Evolutionary conservation across 1,140 invertebrate species (phyloP), one percentile per base, ranked within the genome.

Genomic region (Leptonema lineaticorne): DNA sequence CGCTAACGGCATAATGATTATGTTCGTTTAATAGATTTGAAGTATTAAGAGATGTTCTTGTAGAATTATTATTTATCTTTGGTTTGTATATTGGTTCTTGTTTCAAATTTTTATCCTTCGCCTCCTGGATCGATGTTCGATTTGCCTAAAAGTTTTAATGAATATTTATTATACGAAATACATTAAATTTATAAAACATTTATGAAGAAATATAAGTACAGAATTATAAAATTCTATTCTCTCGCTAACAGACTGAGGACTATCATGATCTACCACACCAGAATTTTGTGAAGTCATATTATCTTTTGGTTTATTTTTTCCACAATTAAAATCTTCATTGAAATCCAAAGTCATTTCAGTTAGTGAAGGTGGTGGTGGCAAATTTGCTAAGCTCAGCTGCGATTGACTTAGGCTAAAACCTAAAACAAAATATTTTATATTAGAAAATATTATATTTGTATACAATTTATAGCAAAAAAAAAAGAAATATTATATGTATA

Each of bases 331-430:
- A 26, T 53, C 27, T 53, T 53, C 50, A 53, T 53, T 53, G 14
- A 24, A 26, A 53, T 11, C 27, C 2, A 53, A 26, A 2, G 22
- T 26, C 24, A 64, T 16, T 28, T 64, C 62, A 29, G 1, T 64
- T 16, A 50, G n/a, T n/a, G 62, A 30, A 16, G 70, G 70, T 0
- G 89, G 88, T 11, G 90, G 89, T 0, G 89, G 90, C 1, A 91
- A 76, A 2, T 87, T 89, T 27, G 85, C 84, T 8, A 89, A 73
- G 46, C 86, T 88, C 24, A 90, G 76, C 72, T 87, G 87, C 0
- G 89, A 90, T 1, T 88, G 89, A 14, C 85, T 86, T 0, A 91
- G 79, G 69, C 91, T 87, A 0, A 63, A 66, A 16, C 67, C 70
- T 69, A 26, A 0, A 68, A 68, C 16, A 18, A 37, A 2, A 20